Base-by-base conservation (phyloP, 64 coral and sea anemone genomes). In the Catalaphyllia jardinei region DNA sequence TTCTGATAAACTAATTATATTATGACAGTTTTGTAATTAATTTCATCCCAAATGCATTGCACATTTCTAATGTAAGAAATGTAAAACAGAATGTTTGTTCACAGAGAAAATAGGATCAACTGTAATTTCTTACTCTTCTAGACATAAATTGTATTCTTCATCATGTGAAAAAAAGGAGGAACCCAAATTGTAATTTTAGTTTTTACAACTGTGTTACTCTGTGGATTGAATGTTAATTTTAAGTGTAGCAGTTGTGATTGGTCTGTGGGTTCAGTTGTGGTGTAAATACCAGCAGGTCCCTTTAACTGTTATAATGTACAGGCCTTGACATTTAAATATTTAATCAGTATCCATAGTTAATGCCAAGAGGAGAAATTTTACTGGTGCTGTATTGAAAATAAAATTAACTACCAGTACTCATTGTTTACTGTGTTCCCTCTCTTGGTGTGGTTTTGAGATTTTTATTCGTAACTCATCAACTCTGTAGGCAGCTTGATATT, bases 271-370 rank as follows among this genome's bases (percentile, higher is more conserved):
- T 71, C 5, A 71, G 8, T 71, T 85, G 8, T 67, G 29, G 81
- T 71, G 12, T 71, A 50, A 22, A 27, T 65, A 33, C 63, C 63
- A 49, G 81, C 81, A 85, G 81, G 81, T 85, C 64, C 62, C 17
- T 67, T 67, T 65, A 31, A 67, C 10, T 65, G 42, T 46, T 67
- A 31, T n/a, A n/a, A n/a, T 33, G 81, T 50, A 85, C 10, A 85
- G 52, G 25, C 29, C 65, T 69, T 28, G 65, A 28, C 24, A 10
- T 69, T 85, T 85, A 29, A 85, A 85, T 85, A 46, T 71, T 85
- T 85, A 85, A 71, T 85, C 10, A 13, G 10, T 85, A 85, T 64
- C 35, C 27, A 29, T 85, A 18, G 20, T 16, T 71, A 51, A 35
- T 64, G 60, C 59, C 79, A 65, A 31, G 60, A 83, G 18, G 1